Conservation (phyloP, 2,113 vertebrate species). For the Strigops habroptila region DNA sequence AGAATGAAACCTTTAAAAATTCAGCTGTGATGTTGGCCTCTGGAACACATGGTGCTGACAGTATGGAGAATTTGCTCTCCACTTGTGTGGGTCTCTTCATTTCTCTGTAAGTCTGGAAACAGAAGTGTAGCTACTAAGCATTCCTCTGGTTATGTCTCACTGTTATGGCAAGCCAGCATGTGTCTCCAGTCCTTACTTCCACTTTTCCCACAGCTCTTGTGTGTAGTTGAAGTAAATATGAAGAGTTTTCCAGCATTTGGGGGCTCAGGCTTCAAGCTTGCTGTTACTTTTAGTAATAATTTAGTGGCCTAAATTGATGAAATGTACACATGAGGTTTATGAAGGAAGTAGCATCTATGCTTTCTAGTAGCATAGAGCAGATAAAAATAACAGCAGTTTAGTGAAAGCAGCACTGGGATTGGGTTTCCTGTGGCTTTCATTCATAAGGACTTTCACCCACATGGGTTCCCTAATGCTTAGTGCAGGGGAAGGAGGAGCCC, state of each 20-base stretch:
- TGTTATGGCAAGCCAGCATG: neutral
- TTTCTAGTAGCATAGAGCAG: neutral
- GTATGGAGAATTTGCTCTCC: neutral
- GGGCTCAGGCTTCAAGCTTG: neutral
- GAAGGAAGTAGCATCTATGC: neutral
- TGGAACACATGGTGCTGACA: neutral
- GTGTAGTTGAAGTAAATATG: neutral
- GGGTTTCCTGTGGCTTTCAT: neutral
- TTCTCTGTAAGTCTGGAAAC: neutral
- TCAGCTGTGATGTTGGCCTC: neutral
- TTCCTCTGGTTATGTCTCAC: neutral
- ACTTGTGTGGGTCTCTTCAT: neutral
- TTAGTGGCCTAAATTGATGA: neutral
- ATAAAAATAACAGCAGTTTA: neutral
- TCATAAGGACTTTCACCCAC: neutral
- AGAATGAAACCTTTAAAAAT: neutral
- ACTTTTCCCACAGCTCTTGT: neutral
- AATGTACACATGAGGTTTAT: neutral
- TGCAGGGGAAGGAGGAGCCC: neutral
- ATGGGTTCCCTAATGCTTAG: rapidly evolving
- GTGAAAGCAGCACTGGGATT: neutral
- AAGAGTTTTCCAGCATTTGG: neutral
- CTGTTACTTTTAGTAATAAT: neutral
- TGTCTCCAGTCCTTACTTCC: neutral
- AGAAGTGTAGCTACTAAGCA: neutral